phyloP scores from a whole-genome alignment of 1,140 invertebrate species.

The Aphaenogaster floridana region DNA sequence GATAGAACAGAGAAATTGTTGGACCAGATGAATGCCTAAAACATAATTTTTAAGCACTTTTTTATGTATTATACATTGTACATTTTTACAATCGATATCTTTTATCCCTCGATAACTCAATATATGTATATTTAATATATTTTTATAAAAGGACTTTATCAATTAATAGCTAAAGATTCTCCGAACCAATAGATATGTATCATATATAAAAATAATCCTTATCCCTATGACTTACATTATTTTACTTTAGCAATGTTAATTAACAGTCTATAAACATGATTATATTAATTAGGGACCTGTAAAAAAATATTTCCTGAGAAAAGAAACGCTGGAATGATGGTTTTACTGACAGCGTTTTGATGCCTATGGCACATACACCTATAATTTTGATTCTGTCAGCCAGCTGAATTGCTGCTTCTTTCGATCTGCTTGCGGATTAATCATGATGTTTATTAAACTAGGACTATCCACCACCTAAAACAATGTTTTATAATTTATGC shows the following conservation, averaged over 20 bases:
- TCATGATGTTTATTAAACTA: constrained; percentile 96
- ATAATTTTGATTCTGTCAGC: constrained; percentile 97
- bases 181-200: background rate
- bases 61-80: background rate
- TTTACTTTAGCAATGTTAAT: background rate
- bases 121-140: constrained; percentile 11
- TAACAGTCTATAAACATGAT: constrained; percentile 21
- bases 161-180: background rate
- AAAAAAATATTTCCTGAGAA: constrained; percentile 36
- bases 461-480: constrained; percentile 90
- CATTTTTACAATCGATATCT: background rate
- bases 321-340: constrained; percentile 22
- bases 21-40: background rate
- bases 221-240: background rate
- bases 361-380: constrained; percentile 77
- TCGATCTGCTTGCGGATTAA: constrained; percentile 94
- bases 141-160: background rate
- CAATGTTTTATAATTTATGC: constrained; percentile 19
- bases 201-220: background rate
- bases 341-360: background rate
- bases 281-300: constrained; percentile 24
- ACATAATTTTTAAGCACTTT: background rate
- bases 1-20: constrained; percentile 16
- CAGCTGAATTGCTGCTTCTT: constrained; percentile 96
- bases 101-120: background rate